Percentiles rank a stretch among this genome's conserved stretches.
Conservation (phyloP, 2,888 invertebrate genomes). For the Campopleginae sp. region DNA sequence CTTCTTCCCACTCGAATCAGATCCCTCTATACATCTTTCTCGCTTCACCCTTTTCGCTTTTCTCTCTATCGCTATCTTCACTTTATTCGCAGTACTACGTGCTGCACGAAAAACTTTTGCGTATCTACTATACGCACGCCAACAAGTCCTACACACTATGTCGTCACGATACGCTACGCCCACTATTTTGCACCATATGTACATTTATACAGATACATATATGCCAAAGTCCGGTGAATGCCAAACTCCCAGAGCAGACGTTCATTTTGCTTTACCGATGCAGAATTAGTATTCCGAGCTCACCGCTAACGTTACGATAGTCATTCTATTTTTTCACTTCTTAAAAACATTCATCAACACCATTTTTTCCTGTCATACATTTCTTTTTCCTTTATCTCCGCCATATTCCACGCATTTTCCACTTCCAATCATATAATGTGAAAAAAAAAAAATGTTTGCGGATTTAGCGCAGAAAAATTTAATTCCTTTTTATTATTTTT, state of each 20-base stretch:
- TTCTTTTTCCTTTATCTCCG: background rate
- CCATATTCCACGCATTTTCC: background rate
- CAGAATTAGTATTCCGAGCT: background rate
- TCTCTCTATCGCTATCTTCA: conserved; percentile 26
- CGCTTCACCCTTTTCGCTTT: conserved; percentile 4
- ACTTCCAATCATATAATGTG: background rate
- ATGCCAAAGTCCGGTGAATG: conserved; percentile 1
- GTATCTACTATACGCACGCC: conserved; percentile 57
- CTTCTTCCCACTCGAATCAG: too few relatives aligned
- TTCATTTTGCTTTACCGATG: background rate
- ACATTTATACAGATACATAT: background rate
- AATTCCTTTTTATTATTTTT: background rate
- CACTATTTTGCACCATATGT: background rate
- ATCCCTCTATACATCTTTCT: too few relatives aligned
- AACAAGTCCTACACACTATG: conserved; percentile 21
- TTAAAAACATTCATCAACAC: background rate
- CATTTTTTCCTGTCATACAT: background rate
- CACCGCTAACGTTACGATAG: background rate
- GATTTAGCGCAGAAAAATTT: background rate
- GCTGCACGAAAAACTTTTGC: conserved; percentile 36
- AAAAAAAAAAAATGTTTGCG: background rate
- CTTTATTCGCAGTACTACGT: conserved; percentile 26
- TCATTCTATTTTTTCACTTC: background rate
- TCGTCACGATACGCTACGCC: background rate
- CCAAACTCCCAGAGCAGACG: conserved; percentile 13